Evolutionary conservation across 92 coral and sea anemone genomes (phyloP), one percentile per base, ranked within the genome.

Genomic region (Meandrina meandrites): DNA sequence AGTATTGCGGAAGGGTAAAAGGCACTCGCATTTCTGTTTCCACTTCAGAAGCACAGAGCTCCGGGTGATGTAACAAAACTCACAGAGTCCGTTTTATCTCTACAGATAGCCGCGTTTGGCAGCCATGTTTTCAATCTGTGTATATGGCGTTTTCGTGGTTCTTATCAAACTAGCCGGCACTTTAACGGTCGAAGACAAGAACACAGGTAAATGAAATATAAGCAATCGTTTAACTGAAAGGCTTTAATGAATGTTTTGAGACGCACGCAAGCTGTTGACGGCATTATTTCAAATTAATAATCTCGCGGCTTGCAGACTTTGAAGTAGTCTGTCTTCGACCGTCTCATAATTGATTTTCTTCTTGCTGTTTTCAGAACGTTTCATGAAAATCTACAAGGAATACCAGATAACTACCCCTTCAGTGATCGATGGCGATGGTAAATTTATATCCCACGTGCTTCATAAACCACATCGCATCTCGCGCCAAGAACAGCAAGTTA

Each of bases 401-500:
- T 87, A 74, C 80, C 86, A 88, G 32, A 89, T 96, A 30, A 92
- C 90, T 3, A 74, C 84, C 58, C 99, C 99, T 3, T 79, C 88
- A 68, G 53, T 68, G 56, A 90, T 96, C 40, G 93, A 94, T 85
- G 79, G 85, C 75, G 81, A 88, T 17, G 98, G 98, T 22, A 84
- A 82, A 64, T 95, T 92, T 88, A 67, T 93, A 50, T 93, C 99
- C 32, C 98, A 96, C 78, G 89, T 80, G 90, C 78, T 86, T 47
- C 91, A 47, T 19, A 86, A 81, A 67, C 69, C 60, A 17, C 37
- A 27, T 24, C 54, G 24, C 66, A 75, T 15, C 45, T 57, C 56
- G 6, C 69, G 73, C 48, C 22, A 19, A 56, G 56, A 56, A 37
- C 71, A 51, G 34, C 17, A 27, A 22, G 42, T 30, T 10, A 58